Evolutionary conservation across 37 sponge, comb jelly and placozoan species (phyloP).

Genomic region (Chondrilla cf. caribensis): DNA sequence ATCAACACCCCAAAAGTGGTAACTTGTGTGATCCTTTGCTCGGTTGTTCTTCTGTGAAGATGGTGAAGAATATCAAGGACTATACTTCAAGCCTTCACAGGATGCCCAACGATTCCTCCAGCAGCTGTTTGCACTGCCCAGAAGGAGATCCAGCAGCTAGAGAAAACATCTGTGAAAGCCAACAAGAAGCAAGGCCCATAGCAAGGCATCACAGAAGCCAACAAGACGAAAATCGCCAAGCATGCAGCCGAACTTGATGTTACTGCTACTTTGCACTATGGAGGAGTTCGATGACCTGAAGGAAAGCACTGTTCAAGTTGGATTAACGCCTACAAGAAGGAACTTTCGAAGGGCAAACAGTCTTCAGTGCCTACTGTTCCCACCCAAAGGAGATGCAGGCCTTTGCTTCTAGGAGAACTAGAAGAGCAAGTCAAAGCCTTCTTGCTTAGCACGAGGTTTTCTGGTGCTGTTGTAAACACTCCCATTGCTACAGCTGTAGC

Average conservation of each 20-base stretch:
- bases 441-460: neutral
- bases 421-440: conserved; percentile 6
- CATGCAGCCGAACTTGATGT: neutral
- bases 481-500: neutral
- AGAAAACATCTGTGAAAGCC: neutral
- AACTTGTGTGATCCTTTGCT: no score
- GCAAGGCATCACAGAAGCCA: neutral
- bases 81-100: neutral
- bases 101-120: no score
- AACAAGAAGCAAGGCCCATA: neutral
- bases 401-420: neutral
- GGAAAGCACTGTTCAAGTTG: conserved; percentile 25
- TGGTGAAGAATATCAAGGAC: conserved; percentile 1
- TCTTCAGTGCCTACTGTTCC: neutral
- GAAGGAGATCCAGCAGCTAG: no score
- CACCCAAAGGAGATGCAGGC: neutral
- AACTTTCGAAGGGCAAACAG: neutral
- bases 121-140: no score
- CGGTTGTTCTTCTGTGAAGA: no score
- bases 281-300: neutral
- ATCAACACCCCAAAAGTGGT: no score
- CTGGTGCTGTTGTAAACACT: conserved; percentile 4
- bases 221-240: neutral
- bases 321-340: conserved; percentile 3
- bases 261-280: neutral